phyloP scores from a whole-genome alignment of 2,113 vertebrate genomes.

The Rhinopomastus cyanomelas region DNA sequence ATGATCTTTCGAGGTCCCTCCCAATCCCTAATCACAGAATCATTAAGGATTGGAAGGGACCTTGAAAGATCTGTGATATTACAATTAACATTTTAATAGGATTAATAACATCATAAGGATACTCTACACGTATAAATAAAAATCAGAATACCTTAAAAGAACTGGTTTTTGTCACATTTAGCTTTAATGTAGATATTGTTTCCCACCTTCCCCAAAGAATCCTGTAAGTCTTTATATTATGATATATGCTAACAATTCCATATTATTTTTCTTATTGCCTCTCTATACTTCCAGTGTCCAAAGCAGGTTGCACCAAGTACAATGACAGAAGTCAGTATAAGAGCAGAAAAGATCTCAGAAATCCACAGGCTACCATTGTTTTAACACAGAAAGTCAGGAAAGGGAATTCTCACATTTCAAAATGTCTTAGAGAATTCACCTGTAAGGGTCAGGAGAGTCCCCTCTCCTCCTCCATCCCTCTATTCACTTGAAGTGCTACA shows the following conservation, averaged over 20 bases:
- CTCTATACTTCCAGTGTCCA: neutral
- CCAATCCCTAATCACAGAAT: no score
- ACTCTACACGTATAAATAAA: neutral
- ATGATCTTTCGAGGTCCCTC: no score
- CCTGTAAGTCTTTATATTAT: neutral
- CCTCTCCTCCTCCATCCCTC: neutral
- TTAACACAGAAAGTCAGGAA: neutral
- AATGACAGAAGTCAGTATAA: neutral
- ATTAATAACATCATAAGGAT: neutral
- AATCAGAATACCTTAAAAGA: neutral
- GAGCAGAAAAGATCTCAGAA: neutral
- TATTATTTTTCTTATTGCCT: neutral
- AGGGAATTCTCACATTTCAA: neutral
- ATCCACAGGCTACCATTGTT: neutral
- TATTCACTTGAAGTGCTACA: neutral
- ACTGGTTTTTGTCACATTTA: neutral
- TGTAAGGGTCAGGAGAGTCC: neutral
- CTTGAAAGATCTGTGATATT: no score
- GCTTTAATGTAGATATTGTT: neutral
- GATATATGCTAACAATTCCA: neutral
- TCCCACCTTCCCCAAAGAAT: neutral
- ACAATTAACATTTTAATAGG: neutral
- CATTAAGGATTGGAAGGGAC: no score
- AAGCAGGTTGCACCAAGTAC: neutral
- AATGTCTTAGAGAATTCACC: slow-evolving; percentile 8